Percentiles rank a stretch among this genome's conserved stretches.
Conservation (phyloP, 2,888 invertebrate species). For the Idaea biselata region DNA sequence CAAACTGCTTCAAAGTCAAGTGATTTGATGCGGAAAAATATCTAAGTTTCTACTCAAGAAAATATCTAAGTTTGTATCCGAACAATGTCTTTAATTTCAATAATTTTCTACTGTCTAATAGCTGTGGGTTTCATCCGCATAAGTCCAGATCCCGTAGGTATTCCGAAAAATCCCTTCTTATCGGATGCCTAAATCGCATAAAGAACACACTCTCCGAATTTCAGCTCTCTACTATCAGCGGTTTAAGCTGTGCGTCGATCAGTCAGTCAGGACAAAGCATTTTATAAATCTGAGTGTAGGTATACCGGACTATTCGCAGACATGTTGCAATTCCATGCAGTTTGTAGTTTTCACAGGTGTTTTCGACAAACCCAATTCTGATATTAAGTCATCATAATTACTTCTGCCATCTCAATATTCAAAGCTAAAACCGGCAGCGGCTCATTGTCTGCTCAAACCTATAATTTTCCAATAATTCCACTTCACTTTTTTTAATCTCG, state of each 20-base stretch:
- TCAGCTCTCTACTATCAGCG: too few relatives aligned
- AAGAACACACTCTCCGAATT: too few relatives aligned
- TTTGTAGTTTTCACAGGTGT: slow-evolving; percentile 3
- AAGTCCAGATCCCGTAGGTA: too few relatives aligned
- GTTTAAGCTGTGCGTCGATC: too few relatives aligned
- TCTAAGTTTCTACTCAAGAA: not conserved
- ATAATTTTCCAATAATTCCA: slow-evolving; percentile 74
- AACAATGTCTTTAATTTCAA: too few relatives aligned
- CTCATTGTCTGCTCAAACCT: slow-evolving; percentile 50
- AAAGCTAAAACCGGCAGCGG: slow-evolving; percentile 40
- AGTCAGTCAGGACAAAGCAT: too few relatives aligned
- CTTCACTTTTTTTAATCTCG: slow-evolving; percentile 65
- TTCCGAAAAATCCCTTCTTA: too few relatives aligned
- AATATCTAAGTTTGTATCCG: slow-evolving; percentile 6
- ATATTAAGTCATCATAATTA: slow-evolving; percentile 45
- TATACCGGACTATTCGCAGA: not conserved
- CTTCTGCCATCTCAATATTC: slow-evolving; percentile 45
- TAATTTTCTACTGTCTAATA: too few relatives aligned
- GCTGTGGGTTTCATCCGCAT: too few relatives aligned
- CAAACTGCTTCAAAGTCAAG: slow-evolving; percentile 36
- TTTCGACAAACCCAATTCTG: slow-evolving; percentile 16
- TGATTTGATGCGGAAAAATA: slow-evolving; percentile 25
- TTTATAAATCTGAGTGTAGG: too few relatives aligned
- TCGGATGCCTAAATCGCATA: too few relatives aligned
- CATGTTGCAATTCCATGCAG: not conserved